These are phyloP conservation scores for Leucopsar rothschildi DNA, from an alignment of 2,113 vertebrate species.

Conservation along the genomic window DNA sequence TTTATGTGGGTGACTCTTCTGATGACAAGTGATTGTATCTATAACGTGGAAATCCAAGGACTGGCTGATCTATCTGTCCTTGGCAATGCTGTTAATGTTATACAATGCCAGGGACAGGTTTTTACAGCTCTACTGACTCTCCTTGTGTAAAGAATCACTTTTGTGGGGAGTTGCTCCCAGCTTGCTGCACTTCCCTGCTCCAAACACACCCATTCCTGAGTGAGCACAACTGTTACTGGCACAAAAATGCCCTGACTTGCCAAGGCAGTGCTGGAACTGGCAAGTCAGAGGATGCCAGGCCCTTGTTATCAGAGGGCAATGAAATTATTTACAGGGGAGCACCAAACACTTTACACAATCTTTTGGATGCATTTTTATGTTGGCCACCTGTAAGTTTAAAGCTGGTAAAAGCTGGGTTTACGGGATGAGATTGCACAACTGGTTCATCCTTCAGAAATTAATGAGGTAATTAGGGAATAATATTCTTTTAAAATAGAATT, in stretches of 20 bases:
- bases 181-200: not conserved
- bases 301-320: not conserved
- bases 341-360: accelerated
- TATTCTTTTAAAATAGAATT: not conserved
- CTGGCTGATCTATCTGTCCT: not conserved
- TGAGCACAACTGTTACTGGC: not conserved
- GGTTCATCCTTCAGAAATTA: not conserved
- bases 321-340: not conserved
- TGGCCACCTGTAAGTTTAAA: not conserved
- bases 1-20: not conserved
- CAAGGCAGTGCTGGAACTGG: not conserved
- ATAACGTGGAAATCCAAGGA: accelerated
- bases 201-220: not conserved
- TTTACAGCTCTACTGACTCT: not conserved
- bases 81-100: not conserved
- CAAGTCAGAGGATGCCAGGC: not conserved
- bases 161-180: not conserved
- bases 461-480: not conserved
- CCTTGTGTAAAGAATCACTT: accelerated
- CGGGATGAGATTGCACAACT: not conserved
- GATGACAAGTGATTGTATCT: not conserved
- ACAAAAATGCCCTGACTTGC: not conserved
- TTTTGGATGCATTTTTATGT: not conserved
- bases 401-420: not conserved
- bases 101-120: not conserved